Evolutionary conservation across 2,888 invertebrate species (phyloP).

Genomic region (Aplocera efformata): DNA sequence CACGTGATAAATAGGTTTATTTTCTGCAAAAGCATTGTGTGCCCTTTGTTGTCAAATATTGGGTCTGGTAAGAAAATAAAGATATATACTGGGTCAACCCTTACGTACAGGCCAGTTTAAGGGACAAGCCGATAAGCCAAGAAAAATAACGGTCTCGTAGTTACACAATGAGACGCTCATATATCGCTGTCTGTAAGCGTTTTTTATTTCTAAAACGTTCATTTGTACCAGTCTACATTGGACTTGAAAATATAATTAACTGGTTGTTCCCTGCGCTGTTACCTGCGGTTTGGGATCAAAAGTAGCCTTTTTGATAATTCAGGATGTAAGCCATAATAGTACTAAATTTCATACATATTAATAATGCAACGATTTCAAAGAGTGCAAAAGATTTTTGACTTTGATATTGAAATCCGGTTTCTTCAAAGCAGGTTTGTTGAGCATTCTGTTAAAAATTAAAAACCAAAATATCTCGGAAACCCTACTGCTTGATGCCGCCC

Average conservation of each 20-base stretch:
- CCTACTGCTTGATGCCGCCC: no score
- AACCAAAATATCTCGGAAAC: no score
- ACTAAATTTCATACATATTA: no score
- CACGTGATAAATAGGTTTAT: slow-evolving; percentile 23
- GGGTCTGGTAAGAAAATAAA: slow-evolving; percentile 25
- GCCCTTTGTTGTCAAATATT: slow-evolving; percentile 38
- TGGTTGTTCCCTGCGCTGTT: no score
- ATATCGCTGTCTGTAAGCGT: slow-evolving; percentile 6
- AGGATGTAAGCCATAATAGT: no score
- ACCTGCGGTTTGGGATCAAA: no score
- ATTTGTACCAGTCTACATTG: not conserved
- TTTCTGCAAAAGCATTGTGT: slow-evolving; percentile 20
- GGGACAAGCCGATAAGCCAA: slow-evolving; percentile 33
- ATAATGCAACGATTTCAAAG: no score
- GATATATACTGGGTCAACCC: slow-evolving; percentile 31
- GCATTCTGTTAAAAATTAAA: no score
- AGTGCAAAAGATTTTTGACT: no score
- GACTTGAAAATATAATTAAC: slow-evolving; percentile 1
- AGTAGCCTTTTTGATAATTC: no score
- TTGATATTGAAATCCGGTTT: no score
- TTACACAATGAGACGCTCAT: slow-evolving; percentile 21
- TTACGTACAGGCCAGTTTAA: slow-evolving; percentile 35
- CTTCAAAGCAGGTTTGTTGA: no score
- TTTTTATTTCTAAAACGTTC: slow-evolving; percentile 7
- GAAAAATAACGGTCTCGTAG: slow-evolving; percentile 33